These are phyloP conservation scores for Hippocampus abdominalis DNA, from an alignment of 2,113 vertebrate genomes.

Conservation along the genomic window DNA sequence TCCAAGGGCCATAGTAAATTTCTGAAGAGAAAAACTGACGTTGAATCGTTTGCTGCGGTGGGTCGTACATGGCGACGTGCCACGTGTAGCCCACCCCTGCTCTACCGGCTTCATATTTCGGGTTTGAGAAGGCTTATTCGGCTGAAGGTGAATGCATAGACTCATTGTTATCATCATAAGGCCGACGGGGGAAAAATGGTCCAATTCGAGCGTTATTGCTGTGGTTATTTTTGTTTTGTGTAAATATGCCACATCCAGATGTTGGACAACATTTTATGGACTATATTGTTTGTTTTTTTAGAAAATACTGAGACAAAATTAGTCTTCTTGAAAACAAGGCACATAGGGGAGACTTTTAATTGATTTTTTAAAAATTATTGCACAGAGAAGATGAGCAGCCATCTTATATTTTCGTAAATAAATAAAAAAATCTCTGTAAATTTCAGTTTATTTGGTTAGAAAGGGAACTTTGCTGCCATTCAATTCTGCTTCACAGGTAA, in stretches of 20 bases:
- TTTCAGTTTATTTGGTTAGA: not conserved
- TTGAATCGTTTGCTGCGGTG: not conserved
- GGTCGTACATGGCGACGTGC: not conserved
- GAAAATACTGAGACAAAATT: constrained; percentile 31
- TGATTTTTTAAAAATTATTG: constrained; percentile 18
- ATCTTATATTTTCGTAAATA: not conserved
- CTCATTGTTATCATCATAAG: constrained; percentile 57
- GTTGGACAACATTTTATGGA: not conserved
- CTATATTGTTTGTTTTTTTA: not conserved
- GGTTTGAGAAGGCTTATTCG: constrained; percentile 81
- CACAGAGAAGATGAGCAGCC: not conserved
- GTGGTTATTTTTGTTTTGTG: not conserved
- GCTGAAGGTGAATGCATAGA: constrained; percentile 92
- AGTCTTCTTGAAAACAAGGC: constrained; percentile 45
- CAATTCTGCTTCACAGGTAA: not conserved
- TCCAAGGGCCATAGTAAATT: not conserved
- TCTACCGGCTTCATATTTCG: not conserved
- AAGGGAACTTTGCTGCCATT: not conserved
- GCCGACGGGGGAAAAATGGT: not conserved
- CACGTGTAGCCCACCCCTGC: not conserved
- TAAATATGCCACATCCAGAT: not conserved
- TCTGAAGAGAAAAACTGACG: not conserved
- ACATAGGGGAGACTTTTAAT: constrained; percentile 41
- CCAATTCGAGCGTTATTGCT: not conserved
- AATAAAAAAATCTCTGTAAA: not conserved